phyloP scores from a whole-genome alignment of 2,888 invertebrate species.

The Andrena praecox region DNA sequence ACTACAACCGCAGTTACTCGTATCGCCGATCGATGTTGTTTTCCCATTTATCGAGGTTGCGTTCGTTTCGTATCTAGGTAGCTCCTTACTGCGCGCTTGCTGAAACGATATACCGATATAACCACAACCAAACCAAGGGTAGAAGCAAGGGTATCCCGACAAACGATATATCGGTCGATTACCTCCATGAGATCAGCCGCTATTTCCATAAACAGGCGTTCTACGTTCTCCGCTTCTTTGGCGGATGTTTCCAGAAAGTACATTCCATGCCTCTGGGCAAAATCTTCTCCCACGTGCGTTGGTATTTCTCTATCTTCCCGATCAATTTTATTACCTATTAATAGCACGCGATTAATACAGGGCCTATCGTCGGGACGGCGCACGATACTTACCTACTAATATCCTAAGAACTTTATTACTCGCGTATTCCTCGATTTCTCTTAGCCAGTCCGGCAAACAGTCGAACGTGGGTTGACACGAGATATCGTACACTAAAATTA shows the following conservation, averaged over 20 bases:
- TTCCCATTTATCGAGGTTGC: constrained; percentile 90
- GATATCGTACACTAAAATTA: constrained; percentile 98
- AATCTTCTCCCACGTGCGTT: constrained; percentile 96
- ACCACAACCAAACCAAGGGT: constrained; percentile 4
- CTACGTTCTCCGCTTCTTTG: constrained; percentile 99
- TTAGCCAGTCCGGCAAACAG: constrained; percentile 97
- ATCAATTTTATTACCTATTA: constrained; percentile 97
- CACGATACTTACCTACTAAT: constrained; percentile 92
- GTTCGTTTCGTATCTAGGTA: constrained; percentile 91
- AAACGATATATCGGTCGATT: constrained; percentile 62
- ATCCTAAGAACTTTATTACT: constrained; percentile 97
- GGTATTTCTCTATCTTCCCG: constrained; percentile 98
- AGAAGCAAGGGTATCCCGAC: neutral
- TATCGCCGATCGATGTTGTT: constrained; percentile 89
- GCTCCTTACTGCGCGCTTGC: constrained; percentile 94
- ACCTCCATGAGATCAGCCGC: constrained; percentile 96
- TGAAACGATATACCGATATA: constrained; percentile 79
- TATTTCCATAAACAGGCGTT: constrained; percentile 98
- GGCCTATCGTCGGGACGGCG: constrained; percentile 2
- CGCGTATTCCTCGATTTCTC: constrained; percentile 99
- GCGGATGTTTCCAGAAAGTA: constrained; percentile 99
- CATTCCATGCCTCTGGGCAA: constrained; percentile 98
- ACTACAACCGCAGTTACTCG: constrained; percentile 87
- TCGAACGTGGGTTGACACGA: constrained; percentile 99
- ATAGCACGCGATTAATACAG: neutral